Conservation (phyloP, 2,797 vertebrate genomes). For the Rhincodon typus region DNA sequence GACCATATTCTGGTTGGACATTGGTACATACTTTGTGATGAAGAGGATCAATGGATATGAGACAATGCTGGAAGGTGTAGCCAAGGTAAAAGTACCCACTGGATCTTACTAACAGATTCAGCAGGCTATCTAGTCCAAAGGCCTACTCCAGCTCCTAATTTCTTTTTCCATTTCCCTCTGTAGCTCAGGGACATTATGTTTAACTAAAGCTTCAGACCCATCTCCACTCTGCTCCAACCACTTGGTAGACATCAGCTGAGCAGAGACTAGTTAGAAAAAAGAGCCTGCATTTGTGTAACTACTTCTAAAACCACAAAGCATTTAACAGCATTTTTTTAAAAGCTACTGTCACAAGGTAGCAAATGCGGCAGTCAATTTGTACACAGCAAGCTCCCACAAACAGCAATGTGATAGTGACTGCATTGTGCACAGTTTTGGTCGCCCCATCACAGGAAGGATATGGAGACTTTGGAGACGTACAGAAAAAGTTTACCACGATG, state of each 20-base stretch:
- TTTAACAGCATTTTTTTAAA: background rate
- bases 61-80: background rate
- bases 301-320: background rate
- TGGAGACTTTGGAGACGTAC: too few species aligned
- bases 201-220: background rate
- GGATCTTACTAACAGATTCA: too few species aligned
- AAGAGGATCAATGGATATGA: background rate
- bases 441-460: too few species aligned
- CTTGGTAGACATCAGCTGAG: background rate
- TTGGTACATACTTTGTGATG: background rate
- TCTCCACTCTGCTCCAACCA: too few species aligned
- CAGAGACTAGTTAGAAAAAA: background rate
- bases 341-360: background rate
- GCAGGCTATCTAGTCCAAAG: too few species aligned
- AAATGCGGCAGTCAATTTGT: background rate
- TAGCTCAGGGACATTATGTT: background rate
- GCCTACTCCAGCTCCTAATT: too few species aligned
- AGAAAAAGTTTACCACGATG: too few species aligned
- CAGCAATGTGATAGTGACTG: background rate
- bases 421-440: too few species aligned
- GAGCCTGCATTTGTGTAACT: background rate
- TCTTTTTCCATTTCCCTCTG: background rate
- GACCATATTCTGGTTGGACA: background rate
- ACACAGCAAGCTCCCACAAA: background rate
- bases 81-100: too few species aligned